phyloP scores from a whole-genome alignment of 2,888 invertebrate species.

The Ypsolopha sequella region DNA sequence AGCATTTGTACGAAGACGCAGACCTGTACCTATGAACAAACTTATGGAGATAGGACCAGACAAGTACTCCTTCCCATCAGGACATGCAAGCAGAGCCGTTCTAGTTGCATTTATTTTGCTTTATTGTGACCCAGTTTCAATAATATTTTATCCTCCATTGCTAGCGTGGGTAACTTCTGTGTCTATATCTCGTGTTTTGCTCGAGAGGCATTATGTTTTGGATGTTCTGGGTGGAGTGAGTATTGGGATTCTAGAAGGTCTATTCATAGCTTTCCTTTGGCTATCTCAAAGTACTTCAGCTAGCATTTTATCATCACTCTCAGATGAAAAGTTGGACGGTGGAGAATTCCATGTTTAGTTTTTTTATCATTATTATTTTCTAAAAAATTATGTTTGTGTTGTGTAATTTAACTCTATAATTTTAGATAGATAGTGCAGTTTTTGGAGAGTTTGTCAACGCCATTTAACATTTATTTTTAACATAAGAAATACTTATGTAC shows the following conservation, averaged over 20 bases:
- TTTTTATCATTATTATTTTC: neutral
- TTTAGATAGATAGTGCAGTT: no score
- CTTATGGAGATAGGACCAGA: conserved; percentile 84
- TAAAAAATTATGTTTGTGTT: neutral
- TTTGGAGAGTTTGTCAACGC: no score
- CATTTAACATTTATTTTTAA: no score
- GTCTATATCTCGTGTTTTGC: conserved; percentile 82
- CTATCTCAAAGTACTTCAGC: conserved; percentile 73
- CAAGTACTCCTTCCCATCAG: conserved; percentile 94
- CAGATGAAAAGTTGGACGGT: conserved; percentile 77
- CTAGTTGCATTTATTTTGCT: conserved; percentile 82
- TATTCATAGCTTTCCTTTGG: conserved; percentile 76
- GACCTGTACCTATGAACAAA: conserved; percentile 80
- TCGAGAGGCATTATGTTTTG: conserved; percentile 88
- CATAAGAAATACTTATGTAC: no score
- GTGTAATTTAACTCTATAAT: neutral
- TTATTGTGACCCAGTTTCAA: conserved; percentile 72
- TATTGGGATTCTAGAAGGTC: conserved; percentile 80
- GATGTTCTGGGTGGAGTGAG: conserved; percentile 84
- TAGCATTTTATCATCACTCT: conserved; percentile 71
- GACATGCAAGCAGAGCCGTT: conserved; percentile 89
- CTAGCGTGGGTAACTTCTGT: conserved; percentile 82
- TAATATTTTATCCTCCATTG: conserved; percentile 73
- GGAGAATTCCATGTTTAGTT: conserved; percentile 76
- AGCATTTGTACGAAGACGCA: conserved; percentile 79